phyloP scores from a whole-genome alignment of 2,888 invertebrate genomes.

The Caenorhabditis zanzibari region DNA sequence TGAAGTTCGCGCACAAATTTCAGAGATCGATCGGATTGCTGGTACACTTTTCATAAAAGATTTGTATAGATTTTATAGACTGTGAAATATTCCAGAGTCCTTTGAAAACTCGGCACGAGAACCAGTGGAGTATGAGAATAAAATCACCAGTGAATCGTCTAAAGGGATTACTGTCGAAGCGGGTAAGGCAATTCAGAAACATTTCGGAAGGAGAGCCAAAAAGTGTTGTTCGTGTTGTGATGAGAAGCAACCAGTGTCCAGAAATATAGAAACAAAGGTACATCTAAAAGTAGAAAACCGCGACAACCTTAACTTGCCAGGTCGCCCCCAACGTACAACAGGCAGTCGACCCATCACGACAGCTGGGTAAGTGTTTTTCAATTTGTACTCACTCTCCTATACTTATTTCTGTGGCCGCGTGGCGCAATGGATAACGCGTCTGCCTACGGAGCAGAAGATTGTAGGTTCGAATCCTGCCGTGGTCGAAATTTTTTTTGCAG shows the following conservation, averaged over 20 bases:
- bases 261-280: slow-evolving; percentile 49
- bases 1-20: slow-evolving; percentile 53
- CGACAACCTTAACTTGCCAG: slow-evolving; percentile 12
- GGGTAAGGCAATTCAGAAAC: slow-evolving; percentile 42
- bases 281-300: background rate
- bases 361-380: slow-evolving; percentile 31
- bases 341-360: slow-evolving; percentile 13
- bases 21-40: slow-evolving; percentile 55
- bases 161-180: slow-evolving; percentile 42
- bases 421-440: slow-evolving; percentile 83
- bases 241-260: slow-evolving; percentile 57
- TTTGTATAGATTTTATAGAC: background rate
- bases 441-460: slow-evolving; percentile 84
- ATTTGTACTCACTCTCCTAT: background rate
- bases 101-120: slow-evolving; percentile 61
- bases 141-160: slow-evolving; percentile 41
- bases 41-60: slow-evolving; percentile 23
- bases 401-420: slow-evolving; percentile 41
- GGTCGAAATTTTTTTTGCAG: slow-evolving; percentile 67
- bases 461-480: slow-evolving; percentile 84
- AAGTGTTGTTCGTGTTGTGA: slow-evolving; percentile 62
- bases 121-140: slow-evolving; percentile 41
- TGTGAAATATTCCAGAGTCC: slow-evolving; percentile 58
- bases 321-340: slow-evolving; percentile 34
- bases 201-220: slow-evolving; percentile 21